phyloP scores from a whole-genome alignment of 2,113 vertebrate species.

The Panthera leo region DNA sequence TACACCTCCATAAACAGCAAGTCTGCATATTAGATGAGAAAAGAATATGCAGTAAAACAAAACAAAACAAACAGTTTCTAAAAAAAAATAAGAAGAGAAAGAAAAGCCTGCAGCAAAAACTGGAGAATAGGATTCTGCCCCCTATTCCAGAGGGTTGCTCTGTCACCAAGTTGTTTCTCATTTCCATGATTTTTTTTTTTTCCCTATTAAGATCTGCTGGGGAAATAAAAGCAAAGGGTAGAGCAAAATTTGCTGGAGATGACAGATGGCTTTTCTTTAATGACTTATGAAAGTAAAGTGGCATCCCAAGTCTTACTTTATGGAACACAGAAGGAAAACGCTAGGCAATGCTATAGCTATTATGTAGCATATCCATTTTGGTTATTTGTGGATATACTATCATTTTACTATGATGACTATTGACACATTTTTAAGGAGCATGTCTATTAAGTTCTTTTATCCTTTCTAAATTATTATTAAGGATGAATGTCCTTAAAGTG shows the following conservation, averaged over 20 bases:
- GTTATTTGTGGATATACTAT: not conserved
- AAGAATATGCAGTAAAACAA: slow-evolving; percentile 23
- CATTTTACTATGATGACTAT: not conserved
- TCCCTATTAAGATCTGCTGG: slow-evolving; percentile 34
- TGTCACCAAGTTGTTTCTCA: slow-evolving; percentile 50
- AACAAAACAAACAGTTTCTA: not conserved
- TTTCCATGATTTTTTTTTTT: slow-evolving; percentile 62
- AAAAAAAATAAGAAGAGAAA: slow-evolving; percentile 9
- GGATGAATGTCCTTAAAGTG: not conserved
- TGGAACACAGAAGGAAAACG: slow-evolving; percentile 10
- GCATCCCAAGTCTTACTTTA: slow-evolving; percentile 46
- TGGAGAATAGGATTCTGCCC: slow-evolving; percentile 46
- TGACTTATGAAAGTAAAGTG: slow-evolving; percentile 54
- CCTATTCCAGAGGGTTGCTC: slow-evolving; percentile 30
- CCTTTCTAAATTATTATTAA: not conserved
- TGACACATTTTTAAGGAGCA: not conserved
- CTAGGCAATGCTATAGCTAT: slow-evolving; percentile 12
- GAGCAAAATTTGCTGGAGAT: slow-evolving; percentile 15
- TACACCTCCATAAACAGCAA: slow-evolving; percentile 71
- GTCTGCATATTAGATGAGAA: slow-evolving; percentile 68
- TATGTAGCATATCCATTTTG: slow-evolving; percentile 8
- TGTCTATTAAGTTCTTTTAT: not conserved
- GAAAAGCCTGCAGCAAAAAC: slow-evolving; percentile 12
- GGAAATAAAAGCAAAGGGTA: slow-evolving; percentile 53
- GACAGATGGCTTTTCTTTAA: slow-evolving; percentile 55